Conservation (phyloP, 2,888 invertebrate species). For the Xylophagus ater region DNA sequence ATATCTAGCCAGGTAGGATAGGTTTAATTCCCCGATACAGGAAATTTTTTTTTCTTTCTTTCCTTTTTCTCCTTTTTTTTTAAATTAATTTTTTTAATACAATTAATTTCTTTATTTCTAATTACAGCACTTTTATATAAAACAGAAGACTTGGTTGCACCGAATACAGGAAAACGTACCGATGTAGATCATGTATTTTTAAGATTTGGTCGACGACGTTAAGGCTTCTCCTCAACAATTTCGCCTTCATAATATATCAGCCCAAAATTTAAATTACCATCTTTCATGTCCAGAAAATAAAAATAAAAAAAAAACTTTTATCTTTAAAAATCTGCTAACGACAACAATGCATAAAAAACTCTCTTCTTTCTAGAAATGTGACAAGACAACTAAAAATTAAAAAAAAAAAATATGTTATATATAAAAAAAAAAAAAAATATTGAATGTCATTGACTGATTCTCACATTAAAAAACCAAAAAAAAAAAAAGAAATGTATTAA, state of each 20-base stretch:
- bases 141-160: conserved; percentile 30
- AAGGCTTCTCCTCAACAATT: conserved; percentile 24
- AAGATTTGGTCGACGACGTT: conserved; percentile 74
- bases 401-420: too few relatives aligned
- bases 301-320: conserved; percentile 1
- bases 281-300: too few relatives aligned
- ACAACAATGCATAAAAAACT: too few relatives aligned
- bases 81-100: background rate
- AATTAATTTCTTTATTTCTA: conserved; percentile 3
- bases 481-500: too few relatives aligned
- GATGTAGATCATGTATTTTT: conserved; percentile 86
- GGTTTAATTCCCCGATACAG: background rate
- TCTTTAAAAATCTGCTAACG: conserved; percentile 1
- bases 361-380: too few relatives aligned
- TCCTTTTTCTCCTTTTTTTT: background rate
- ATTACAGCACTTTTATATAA: conserved; percentile 31
- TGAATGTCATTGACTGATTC: too few relatives aligned
- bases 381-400: too few relatives aligned
- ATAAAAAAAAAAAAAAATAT: too few relatives aligned
- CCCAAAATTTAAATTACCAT: too few relatives aligned
- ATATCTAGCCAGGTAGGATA: background rate
- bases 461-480: too few relatives aligned
- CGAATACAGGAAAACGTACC: conserved; percentile 65
- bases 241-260: background rate
- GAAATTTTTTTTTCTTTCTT: background rate